phyloP scores from a whole-genome alignment of 2,888 invertebrate genomes.

The Tolmerus cingulatus region DNA sequence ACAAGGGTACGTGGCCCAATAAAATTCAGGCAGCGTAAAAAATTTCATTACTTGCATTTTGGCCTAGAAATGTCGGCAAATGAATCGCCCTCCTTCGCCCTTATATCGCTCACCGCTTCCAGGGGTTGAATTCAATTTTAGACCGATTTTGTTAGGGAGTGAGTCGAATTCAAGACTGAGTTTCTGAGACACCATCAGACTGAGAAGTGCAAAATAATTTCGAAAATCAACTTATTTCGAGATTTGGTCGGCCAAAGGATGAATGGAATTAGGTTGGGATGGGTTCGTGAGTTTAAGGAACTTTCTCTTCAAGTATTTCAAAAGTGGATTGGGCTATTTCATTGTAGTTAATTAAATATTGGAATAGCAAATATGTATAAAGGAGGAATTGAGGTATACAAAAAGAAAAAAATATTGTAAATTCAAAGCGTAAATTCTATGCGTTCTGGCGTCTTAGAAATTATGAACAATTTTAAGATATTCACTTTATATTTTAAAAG shows the following conservation, averaged over 20 bases:
- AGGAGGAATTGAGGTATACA: neutral
- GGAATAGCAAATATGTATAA: neutral
- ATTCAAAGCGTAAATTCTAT: no score
- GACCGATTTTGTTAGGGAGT: neutral
- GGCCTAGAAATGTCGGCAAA: slow-evolving; percentile 1
- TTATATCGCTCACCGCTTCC: neutral
- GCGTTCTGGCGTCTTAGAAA: no score
- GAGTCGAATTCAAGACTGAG: neutral
- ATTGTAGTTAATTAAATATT: neutral
- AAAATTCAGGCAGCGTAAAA: slow-evolving; percentile 15
- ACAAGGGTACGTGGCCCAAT: slow-evolving; percentile 4
- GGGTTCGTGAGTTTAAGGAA: neutral
- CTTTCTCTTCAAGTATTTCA: neutral
- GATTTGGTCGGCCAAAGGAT: neutral
- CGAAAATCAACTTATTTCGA: neutral
- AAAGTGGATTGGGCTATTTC: neutral
- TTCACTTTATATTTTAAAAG: no score
- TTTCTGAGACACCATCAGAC: neutral
- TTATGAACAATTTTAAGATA: no score
- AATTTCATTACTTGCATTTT: slow-evolving; percentile 22
- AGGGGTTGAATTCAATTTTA: neutral
- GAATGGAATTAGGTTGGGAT: neutral
- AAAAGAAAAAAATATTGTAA: no score
- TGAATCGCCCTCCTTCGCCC: neutral
- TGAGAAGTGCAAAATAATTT: neutral